Conservation (phyloP, 2,888 invertebrate species). For the Tridacna gigas region DNA sequence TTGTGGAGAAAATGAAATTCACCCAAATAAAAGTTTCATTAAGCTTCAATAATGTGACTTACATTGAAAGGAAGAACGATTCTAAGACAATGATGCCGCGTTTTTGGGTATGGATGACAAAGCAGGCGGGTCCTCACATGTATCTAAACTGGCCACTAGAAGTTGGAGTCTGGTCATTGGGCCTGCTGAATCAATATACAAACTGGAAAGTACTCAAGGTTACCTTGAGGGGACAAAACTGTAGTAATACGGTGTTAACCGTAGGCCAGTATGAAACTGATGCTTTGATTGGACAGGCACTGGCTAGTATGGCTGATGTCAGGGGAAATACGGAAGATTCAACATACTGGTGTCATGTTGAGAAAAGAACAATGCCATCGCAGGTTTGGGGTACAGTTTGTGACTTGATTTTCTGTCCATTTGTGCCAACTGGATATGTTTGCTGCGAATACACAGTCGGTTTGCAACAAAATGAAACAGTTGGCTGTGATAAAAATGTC, state of each 20-base stretch:
- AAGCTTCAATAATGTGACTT: background rate
- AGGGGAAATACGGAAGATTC: background rate
- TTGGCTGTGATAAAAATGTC: background rate
- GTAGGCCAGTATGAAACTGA: background rate
- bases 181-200: background rate
- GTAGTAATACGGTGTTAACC: background rate
- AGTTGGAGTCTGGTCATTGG: background rate
- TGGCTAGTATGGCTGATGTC: background rate
- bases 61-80: background rate
- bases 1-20: background rate
- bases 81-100: background rate
- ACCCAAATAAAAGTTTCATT: background rate
- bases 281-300: background rate
- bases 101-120: background rate
- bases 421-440: background rate
- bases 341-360: slow-evolving; percentile 1
- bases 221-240: background rate
- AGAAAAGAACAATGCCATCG: background rate
- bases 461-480: background rate
- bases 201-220: background rate
- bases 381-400: background rate
- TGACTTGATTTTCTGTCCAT: slow-evolving; percentile 1
- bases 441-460: background rate
- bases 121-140: background rate
- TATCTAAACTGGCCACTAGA: background rate